Conservation (phyloP, 2,888 invertebrate genomes). For the Eremobia ochroleuca region DNA sequence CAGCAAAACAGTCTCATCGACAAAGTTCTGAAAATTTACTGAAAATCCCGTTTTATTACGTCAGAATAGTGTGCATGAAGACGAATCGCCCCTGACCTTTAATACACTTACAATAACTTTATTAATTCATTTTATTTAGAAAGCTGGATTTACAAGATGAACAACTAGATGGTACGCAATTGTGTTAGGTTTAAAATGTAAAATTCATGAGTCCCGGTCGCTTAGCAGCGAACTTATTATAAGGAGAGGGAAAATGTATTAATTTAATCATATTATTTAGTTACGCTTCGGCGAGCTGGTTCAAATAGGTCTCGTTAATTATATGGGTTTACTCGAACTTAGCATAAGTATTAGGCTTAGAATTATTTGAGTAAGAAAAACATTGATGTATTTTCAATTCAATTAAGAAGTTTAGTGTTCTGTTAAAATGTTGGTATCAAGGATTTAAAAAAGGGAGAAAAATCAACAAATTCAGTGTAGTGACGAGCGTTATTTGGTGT, state of each 20-base stretch:
- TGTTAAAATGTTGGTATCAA: not conserved
- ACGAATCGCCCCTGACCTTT: slow-evolving; percentile 7
- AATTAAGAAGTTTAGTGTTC: not conserved
- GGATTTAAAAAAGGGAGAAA: not conserved
- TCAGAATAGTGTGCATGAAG: not conserved
- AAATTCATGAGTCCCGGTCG: slow-evolving; percentile 61
- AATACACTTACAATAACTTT: slow-evolving; percentile 18
- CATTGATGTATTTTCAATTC: not conserved
- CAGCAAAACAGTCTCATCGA: not conserved
- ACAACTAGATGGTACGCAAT: slow-evolving; percentile 47
- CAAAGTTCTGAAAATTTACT: not conserved
- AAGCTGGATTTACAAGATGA: slow-evolving; percentile 56
- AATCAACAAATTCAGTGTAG: no score
- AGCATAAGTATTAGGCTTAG: slow-evolving; percentile 3
- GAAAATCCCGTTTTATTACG: not conserved
- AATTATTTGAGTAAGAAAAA: slow-evolving; percentile 21
- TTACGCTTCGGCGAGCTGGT: slow-evolving; percentile 40
- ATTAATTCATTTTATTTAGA: slow-evolving; percentile 45
- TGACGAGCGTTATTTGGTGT: not conserved
- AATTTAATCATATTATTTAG: slow-evolving; percentile 65
- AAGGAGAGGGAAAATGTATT: slow-evolving; percentile 55
- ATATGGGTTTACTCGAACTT: slow-evolving; percentile 28
- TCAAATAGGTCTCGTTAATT: slow-evolving; percentile 51
- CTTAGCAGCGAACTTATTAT: slow-evolving; percentile 50
- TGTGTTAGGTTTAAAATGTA: slow-evolving; percentile 58